Base-by-base conservation (phyloP, 2,113 vertebrate genomes). In the Tyto alba region DNA sequence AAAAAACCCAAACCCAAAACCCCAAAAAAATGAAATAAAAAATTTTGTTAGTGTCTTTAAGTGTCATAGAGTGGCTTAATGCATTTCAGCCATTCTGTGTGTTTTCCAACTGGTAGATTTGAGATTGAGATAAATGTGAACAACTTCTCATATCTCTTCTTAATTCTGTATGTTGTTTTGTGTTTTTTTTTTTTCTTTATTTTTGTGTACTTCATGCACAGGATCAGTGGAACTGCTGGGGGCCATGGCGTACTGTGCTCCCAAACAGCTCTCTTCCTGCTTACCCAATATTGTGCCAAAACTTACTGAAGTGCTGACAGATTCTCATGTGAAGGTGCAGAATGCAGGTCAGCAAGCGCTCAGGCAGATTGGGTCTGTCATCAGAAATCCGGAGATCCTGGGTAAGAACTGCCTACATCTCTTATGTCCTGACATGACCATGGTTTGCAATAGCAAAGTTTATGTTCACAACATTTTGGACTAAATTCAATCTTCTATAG, bases 251-350 rank as follows among this genome's bases (percentile, higher is more conserved):
- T 99, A 98, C 97, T 99, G 99, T 84, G 99, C 99, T 34, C 99
- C 99, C 57, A 99, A 99, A 95, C 99, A 99, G 95, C 97, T 99
- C 76, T 99, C 99, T 1, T 99, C 99, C 83, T 99, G 99, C 88
- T 98, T 99, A 68, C 99, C 99, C 91, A 99, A 98, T 97, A 99
- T 99, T 1, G 99, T 99, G 93, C 99, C 99, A 68, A 99, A 99
- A 93, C 98, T 99, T 79, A 99, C 99, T 0, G 99, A 99, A 95
- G 99, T 99, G 96, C 98, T 99, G 88, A 99, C 99, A 0, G 99
- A 99, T 96, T 99, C 99, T 26, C 99, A 99, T 0, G 99, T 99
- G 73, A 99, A 99, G 97, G 99, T 99, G 94, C 99, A 99, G 98
- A 99, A 99, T 75, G 99, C 99, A 1, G 99, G 99, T 17, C 99